phyloP scores from a whole-genome alignment of 2,888 invertebrate genomes.

The Luperina testacea region DNA sequence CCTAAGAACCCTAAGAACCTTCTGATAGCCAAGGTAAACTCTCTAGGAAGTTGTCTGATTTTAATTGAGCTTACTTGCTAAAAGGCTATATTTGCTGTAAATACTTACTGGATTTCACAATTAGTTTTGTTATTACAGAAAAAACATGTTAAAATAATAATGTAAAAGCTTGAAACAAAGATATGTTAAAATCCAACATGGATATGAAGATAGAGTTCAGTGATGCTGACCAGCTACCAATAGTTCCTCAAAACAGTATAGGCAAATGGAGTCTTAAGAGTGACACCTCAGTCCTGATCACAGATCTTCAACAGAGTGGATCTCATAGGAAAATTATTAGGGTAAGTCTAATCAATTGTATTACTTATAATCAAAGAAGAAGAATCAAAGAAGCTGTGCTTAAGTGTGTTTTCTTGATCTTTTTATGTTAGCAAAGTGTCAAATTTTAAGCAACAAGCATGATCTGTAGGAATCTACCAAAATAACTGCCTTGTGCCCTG shows the following conservation, averaged over 20 bases:
- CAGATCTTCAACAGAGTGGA: slow-evolving; percentile 71
- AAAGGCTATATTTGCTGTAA: not conserved
- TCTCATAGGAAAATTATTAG: slow-evolving; percentile 84
- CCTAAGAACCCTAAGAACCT: not conserved
- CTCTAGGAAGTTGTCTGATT: not conserved
- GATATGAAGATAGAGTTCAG: slow-evolving; percentile 68
- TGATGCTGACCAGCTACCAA: slow-evolving; percentile 46
- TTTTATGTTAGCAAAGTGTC: not conserved
- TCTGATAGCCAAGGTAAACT: not conserved
- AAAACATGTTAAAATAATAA: slow-evolving; percentile 34
- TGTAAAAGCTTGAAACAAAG: slow-evolving; percentile 39
- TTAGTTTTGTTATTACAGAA: slow-evolving; percentile 45
- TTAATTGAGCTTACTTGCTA: not conserved
- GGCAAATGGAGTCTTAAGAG: slow-evolving; percentile 69
- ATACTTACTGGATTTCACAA: not conserved
- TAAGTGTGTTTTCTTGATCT: too few species aligned
- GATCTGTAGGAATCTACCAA: too few species aligned
- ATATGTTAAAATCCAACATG: slow-evolving; percentile 56
- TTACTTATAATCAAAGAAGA: not conserved
- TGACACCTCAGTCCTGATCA: slow-evolving; percentile 69
- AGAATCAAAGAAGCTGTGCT: not conserved
- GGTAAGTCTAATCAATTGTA: slow-evolving; percentile 72
- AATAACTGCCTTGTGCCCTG: not conserved
- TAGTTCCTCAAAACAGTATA: slow-evolving; percentile 52
- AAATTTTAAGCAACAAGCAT: not conserved